Percentiles rank a stretch among this genome's conserved stretches.
Conservation (phyloP, 2,113 vertebrate species). For the Empidonax alnorum region DNA sequence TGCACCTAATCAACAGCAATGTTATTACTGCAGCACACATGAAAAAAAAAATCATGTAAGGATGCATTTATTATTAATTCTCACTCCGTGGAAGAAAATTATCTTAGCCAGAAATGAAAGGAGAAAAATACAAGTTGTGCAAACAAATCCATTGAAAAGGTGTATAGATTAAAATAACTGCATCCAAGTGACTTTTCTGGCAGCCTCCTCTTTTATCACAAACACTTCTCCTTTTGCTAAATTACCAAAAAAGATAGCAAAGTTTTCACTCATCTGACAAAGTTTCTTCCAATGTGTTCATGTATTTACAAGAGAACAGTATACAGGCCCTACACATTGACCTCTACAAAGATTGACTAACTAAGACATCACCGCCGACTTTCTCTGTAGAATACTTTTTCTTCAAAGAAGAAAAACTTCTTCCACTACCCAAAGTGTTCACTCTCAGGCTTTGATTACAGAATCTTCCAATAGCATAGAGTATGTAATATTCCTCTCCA, state of each 20-base stretch:
- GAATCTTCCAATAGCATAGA: not conserved
- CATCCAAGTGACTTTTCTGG: not conserved
- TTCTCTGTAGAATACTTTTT: not conserved
- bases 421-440: not conserved
- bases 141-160: not conserved
- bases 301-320: not conserved
- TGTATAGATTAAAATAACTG: not conserved
- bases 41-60: not conserved
- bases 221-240: not conserved
- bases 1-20: not conserved
- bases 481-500: not conserved
- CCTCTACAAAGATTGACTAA: not conserved
- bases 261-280: not conserved
- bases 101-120: not conserved
- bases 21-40: not conserved
- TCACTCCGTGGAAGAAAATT: not conserved
- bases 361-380: not conserved
- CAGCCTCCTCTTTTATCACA: not conserved
- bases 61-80: not conserved
- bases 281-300: not conserved
- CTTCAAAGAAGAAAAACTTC: not conserved
- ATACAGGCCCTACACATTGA: accelerated
- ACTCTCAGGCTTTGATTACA: not conserved
- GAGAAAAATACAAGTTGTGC: not conserved
- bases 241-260: not conserved